phyloP scores from a whole-genome alignment of 2,113 vertebrate genomes.

The Myiopsitta monachus region DNA sequence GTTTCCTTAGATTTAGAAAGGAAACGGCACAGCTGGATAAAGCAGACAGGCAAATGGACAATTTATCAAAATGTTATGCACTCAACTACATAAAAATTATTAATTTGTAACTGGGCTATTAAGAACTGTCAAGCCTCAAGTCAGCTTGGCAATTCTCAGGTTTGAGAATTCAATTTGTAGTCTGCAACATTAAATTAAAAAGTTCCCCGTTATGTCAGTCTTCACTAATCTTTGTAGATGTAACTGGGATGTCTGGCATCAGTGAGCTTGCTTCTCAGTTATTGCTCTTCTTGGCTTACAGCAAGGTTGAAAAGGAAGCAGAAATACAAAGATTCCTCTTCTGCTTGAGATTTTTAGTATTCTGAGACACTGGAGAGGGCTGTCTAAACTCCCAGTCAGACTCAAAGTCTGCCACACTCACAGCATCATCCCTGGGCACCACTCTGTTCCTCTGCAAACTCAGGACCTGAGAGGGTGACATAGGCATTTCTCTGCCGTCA shows the following conservation, averaged over 20 bases:
- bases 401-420: neutral
- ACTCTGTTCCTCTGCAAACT: rapidly evolving
- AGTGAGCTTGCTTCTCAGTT: neutral
- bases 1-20: neutral
- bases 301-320: neutral
- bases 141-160: conserved; percentile 17
- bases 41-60: conserved; percentile 25
- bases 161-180: conserved; percentile 45
- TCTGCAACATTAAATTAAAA: conserved; percentile 45
- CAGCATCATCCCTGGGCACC: too few relatives aligned
- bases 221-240: conserved; percentile 3
- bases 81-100: conserved; percentile 35
- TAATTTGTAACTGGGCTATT: conserved; percentile 41
- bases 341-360: neutral
- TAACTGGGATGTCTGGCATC: neutral
- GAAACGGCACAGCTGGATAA: neutral
- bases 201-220: neutral
- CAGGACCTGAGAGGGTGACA: neutral
- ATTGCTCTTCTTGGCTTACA: neutral
- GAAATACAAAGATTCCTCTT: neutral
- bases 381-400: neutral
- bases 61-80: conserved; percentile 46
- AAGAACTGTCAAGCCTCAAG: conserved; percentile 39
- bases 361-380: neutral
- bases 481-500: neutral